Evolutionary conservation across 2,113 vertebrate genomes (phyloP), one percentile per base, ranked within the genome.

Genomic region (Dipodomys merriami): DNA sequence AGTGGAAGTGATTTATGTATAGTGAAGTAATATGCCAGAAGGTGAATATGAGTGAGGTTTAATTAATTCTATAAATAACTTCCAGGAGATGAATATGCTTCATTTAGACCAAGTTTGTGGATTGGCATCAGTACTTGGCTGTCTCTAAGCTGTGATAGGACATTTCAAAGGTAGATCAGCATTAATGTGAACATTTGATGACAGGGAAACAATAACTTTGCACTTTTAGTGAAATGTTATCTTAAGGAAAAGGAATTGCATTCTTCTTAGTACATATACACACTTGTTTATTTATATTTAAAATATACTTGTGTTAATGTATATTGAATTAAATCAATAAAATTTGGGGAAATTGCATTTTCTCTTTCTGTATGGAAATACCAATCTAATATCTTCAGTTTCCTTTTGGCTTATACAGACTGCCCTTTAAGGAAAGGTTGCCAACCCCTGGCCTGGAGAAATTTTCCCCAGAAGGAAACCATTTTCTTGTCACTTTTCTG

Each of bases 151-250:
- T 71, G 6, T 86, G 79, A 83, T 78, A 85, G 64, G 74, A 73
- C 16, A 22, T 64, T 64, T 73, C n/a, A 69, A 65, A 49, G 82
- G 15, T 30, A n/a, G 27, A 79, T 79, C n/a, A 65, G 49, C 29
- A 46, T 23, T 46, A 71, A 76, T 68, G n/a, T 60, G 39, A 53
- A 80, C 46, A 27, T 39, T 83, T 92, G 60, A 7, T 78, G 7
- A 20, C 23, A 1, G 83, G 71, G 12, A n/a, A 3, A 30, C 6
- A 83, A 19, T 82, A 53, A 83, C 22, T 83, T 69, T 76, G 81
- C 91, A 86, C 77, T 49, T 84, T 91, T 39, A 83, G 9, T 91
- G 76, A 78, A 71, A 69, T 93, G 46, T 80, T 49, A 79, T 22
- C 35, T 46, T 11, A 71, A 19, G 2, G 8, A 72, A 82, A 92